These are phyloP conservation scores for Collichthys lucidus DNA, from an alignment of 2,113 vertebrate genomes.

Conservation along the genomic window DNA sequence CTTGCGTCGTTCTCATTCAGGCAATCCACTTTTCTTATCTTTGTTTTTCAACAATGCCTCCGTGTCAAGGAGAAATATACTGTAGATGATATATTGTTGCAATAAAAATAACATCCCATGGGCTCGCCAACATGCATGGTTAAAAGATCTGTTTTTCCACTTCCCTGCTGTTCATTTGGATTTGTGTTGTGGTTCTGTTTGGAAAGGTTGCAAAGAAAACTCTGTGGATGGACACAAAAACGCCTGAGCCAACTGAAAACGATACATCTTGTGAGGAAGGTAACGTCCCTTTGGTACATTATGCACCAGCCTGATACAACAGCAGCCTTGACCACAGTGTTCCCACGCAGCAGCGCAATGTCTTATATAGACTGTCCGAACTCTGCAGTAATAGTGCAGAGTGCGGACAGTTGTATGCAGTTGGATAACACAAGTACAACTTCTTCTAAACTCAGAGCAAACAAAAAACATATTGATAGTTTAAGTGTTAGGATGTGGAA, in stretches of 20 bases:
- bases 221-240: background rate
- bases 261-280: background rate
- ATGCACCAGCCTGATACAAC: background rate
- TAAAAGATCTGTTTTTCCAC: constrained; percentile 24
- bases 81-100: constrained; percentile 38
- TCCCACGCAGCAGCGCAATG: background rate
- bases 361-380: background rate
- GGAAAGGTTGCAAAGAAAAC: constrained; percentile 27
- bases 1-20: constrained; percentile 30
- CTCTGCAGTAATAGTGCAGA: background rate
- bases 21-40: constrained; percentile 15
- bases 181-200: constrained; percentile 9
- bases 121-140: constrained; percentile 2
- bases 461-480: too few species aligned
- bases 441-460: background rate
- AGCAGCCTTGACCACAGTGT: background rate
- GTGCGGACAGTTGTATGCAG: too few species aligned
- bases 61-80: background rate
- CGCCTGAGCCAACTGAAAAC: background rate
- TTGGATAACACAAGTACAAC: background rate
- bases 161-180: constrained; percentile 10
- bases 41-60: constrained; percentile 21
- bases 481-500: background rate
- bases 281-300: background rate
- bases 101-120: constrained; percentile 28